Evolutionary conservation across 2,797 vertebrate genomes (phyloP).

Genomic region (Neosilurus mollespiculum): DNA sequence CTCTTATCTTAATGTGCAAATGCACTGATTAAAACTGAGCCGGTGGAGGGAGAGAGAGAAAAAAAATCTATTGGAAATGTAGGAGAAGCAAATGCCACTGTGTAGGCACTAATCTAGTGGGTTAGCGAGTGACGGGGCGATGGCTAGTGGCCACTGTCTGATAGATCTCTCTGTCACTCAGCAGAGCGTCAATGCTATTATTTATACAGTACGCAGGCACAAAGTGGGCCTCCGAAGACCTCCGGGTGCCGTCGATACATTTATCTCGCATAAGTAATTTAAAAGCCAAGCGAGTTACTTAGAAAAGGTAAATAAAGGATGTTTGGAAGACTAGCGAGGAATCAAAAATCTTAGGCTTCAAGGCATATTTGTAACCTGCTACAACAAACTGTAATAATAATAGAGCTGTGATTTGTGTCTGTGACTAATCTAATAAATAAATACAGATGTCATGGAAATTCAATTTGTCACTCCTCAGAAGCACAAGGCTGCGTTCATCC

Average conservation of each 20-base stretch:
- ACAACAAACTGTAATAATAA: slow-evolving; percentile 27
- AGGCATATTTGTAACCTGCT: slow-evolving; percentile 24
- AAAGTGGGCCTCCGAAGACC: slow-evolving; percentile 31
- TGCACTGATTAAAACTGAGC: slow-evolving; percentile 72
- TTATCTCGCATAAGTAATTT: slow-evolving; percentile 35
- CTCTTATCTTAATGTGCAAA: slow-evolving; percentile 78
- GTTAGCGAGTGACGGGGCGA: slow-evolving; percentile 53
- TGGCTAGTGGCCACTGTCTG: slow-evolving; percentile 50
- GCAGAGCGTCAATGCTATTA: slow-evolving; percentile 35
- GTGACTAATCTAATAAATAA: slow-evolving; percentile 43
- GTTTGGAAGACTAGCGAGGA: background rate
- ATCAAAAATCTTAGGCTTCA: background rate
- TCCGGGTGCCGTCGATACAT: slow-evolving; percentile 36
- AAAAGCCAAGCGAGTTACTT: slow-evolving; percentile 40
- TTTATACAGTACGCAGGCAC: slow-evolving; percentile 35
- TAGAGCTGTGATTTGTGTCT: slow-evolving; percentile 29
- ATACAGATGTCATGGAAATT: slow-evolving; percentile 67
- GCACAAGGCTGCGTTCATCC: slow-evolving; percentile 46
- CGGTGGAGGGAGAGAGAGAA: slow-evolving; percentile 38
- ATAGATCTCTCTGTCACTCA: slow-evolving; percentile 49
- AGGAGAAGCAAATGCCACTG: slow-evolving; percentile 54
- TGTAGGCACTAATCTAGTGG: slow-evolving; percentile 53
- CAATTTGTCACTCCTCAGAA: slow-evolving; percentile 56
- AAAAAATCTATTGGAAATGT: slow-evolving; percentile 60
- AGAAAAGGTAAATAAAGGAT: slow-evolving; percentile 37